phyloP scores from a whole-genome alignment of 1,140 invertebrate species.

The Tribolium madens region DNA sequence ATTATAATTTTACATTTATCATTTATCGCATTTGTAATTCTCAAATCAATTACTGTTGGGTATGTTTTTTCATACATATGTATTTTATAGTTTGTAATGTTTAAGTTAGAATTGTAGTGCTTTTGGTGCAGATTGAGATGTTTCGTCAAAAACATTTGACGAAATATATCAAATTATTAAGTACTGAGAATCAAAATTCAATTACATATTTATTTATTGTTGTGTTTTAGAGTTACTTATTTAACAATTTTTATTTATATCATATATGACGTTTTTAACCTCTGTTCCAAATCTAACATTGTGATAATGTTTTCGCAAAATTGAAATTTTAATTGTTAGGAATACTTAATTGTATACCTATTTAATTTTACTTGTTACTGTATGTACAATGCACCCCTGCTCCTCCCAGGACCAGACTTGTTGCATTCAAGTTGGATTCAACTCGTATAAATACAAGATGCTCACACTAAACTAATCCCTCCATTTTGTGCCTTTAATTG shows the following conservation, averaged over 20 bases:
- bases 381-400: constrained; percentile 29
- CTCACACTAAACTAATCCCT: constrained; percentile 45
- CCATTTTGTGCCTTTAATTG: constrained; percentile 45
- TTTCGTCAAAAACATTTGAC: constrained; percentile 10
- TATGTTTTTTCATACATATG: constrained; percentile 48
- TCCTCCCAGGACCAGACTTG: constrained; percentile 27
- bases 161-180: constrained; percentile 5
- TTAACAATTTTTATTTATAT: constrained; percentile 35
- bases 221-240: constrained; percentile 38
- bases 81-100: constrained; percentile 44
- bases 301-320: constrained; percentile 41
- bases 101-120: constrained; percentile 42
- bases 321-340: constrained; percentile 31
- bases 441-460: constrained; percentile 37
- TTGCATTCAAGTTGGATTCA: constrained; percentile 31
- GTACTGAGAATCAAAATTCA: constrained; percentile 21
- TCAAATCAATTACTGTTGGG: constrained; percentile 46
- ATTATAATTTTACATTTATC: constrained; percentile 30
- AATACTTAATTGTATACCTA: constrained; percentile 41
- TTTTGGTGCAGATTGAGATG: not conserved
- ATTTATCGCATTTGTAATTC: constrained; percentile 35
- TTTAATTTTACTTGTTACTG: constrained; percentile 41
- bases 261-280: constrained; percentile 26
- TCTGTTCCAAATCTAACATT: constrained; percentile 41
- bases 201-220: constrained; percentile 43